These are phyloP conservation scores for Pherbina coryleti DNA, from an alignment of 2,888 invertebrate genomes.

Conservation along the genomic window DNA sequence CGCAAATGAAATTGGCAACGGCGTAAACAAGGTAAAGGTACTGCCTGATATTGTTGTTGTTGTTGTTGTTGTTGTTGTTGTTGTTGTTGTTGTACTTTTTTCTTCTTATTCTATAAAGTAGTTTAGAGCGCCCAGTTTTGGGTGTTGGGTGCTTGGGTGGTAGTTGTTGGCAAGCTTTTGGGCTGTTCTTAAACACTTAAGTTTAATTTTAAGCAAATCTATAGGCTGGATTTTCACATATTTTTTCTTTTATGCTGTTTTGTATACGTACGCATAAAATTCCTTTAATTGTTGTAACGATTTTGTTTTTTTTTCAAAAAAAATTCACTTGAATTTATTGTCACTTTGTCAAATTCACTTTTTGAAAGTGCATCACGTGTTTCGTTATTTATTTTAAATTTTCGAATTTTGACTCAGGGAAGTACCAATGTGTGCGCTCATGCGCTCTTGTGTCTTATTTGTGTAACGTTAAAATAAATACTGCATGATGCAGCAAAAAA, in stretches of 20 bases:
- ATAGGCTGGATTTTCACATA: neutral
- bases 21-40: conserved; percentile 53
- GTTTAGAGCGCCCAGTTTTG: no score
- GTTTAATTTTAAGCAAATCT: neutral
- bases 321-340: neutral
- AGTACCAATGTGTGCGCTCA: conserved; percentile 50
- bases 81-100: neutral
- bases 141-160: neutral
- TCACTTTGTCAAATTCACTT: neutral
- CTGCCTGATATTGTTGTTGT: conserved; percentile 35
- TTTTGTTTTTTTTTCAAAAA: neutral
- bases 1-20: conserved; percentile 50
- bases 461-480: conserved; percentile 66
- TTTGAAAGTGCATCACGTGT: neutral
- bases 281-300: neutral
- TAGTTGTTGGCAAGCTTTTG: neutral
- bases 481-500: conserved; percentile 66
- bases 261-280: neutral
- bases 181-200: no score
- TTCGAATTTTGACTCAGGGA: neutral
- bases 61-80: conserved; percentile 31
- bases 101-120: neutral
- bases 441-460: conserved; percentile 43
- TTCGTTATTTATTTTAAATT: neutral
- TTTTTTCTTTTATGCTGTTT: neutral